These are phyloP conservation scores for Lacerta agilis DNA, from an alignment of 2,797 vertebrate genomes.

Conservation along the genomic window DNA sequence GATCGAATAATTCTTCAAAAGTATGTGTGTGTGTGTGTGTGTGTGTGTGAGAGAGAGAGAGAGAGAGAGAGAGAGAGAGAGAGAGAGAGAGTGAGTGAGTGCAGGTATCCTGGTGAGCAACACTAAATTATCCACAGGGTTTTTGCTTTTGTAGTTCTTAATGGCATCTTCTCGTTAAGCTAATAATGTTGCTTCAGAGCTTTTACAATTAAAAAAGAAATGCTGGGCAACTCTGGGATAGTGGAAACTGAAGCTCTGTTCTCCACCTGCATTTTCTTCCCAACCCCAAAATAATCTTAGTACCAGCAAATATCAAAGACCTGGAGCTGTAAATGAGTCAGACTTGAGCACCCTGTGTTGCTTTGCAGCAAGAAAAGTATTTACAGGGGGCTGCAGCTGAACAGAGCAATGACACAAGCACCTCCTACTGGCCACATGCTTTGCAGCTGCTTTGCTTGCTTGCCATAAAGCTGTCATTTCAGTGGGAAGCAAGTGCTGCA, in stretches of 20 bases:
- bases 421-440: conserved; percentile 22
- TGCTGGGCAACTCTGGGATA: rapidly evolving
- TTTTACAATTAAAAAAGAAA: neutral
- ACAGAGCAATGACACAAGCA: neutral
- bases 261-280: neutral
- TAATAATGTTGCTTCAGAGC: neutral
- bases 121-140: neutral
- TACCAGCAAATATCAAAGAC: neutral
- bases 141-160: neutral
- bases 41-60: too few species aligned
- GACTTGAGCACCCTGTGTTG: neutral
- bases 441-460: neutral
- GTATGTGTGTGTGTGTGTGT: too few species aligned
- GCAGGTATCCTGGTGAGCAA: neutral
- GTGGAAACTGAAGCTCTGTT: neutral
- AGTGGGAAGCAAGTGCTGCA: conserved; percentile 36
- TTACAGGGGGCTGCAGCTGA: neutral
- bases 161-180: neutral
- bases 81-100: too few species aligned
- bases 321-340: rapidly evolving
- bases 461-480: neutral
- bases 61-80: too few species aligned
- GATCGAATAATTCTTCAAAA: neutral
- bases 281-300: rapidly evolving
- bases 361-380: neutral